phyloP scores from a whole-genome alignment of 2,113 vertebrate species.

The Callocephalon fimbriatum region DNA sequence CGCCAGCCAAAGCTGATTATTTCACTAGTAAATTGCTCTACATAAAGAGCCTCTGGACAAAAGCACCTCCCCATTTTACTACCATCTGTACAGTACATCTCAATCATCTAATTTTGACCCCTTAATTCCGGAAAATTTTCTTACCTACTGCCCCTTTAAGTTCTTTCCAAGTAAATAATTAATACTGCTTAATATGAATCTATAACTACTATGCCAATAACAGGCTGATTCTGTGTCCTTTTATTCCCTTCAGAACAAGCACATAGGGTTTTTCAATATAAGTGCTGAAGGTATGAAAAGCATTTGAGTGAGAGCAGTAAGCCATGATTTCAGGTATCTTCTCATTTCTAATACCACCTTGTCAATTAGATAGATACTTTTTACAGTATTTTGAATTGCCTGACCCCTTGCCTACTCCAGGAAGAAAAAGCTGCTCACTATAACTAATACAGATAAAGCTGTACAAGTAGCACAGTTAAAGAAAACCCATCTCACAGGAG shows the following conservation, averaged over 20 bases:
- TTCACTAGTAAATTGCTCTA: not conserved
- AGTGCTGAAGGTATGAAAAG: not conserved
- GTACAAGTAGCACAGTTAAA: not conserved
- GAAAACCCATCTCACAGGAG: not conserved
- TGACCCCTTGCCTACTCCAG: not conserved
- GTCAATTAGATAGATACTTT: not conserved
- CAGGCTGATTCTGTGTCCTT: not conserved
- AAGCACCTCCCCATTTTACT: not conserved
- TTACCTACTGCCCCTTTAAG: not conserved
- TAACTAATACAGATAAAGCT: not conserved
- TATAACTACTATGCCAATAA: not conserved
- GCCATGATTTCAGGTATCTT: not conserved
- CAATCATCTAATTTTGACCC: not conserved
- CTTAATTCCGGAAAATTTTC: not conserved
- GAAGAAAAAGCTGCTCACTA: not conserved
- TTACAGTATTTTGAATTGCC: not conserved
- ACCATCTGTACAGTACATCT: not conserved
- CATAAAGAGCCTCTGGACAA: not conserved
- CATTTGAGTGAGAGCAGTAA: not conserved
- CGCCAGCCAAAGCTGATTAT: not conserved
- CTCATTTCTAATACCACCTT: not conserved
- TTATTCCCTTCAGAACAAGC: not conserved
- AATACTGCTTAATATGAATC: not conserved
- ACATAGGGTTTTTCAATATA: accelerated
- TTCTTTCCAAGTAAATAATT: not conserved